Base-by-base conservation (phyloP, 2,797 vertebrate species). In the Myotis vivesi region DNA sequence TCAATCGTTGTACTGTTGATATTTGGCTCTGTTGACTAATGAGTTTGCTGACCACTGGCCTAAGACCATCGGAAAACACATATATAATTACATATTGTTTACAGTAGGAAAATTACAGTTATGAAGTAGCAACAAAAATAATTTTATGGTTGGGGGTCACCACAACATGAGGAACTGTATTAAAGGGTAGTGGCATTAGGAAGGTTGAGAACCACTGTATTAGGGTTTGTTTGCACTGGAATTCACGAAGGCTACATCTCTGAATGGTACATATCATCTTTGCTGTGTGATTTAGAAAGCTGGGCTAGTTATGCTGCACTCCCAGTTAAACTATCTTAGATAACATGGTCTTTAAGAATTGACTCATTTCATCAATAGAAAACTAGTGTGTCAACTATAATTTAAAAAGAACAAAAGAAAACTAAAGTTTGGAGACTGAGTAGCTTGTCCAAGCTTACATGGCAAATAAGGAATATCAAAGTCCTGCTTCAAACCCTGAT, bases 391-490 rank as follows among this genome's bases (percentile, higher is more conserved):
- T 36, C 81, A 25, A 25, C 62, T 83, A 2, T 68, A 25, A 68
- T 83, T 84, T 69, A 30, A 69, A 38, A 79, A 79, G 16, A 80
- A 28, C 5, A 28, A 53, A 89, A 79, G 13, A 57, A 77, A 62
- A 55, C 41, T 36, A 82, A 96, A 94, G 66, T 16, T 89, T 49
- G 87, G 51, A 94, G 53, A 92, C 76, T 73, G 64, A 76, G 51
- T 76, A 87, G 33, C 66, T 87, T 95, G 68, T 46, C 57, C 49
- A 84, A n/a, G 30, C 84, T 77, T 64, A 73, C 30, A 66, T 81
- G 53, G 41, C 10, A 72, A 95, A 36, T 73, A 81, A 64, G 13
- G 79, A 94, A 86, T 57, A 77, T 33, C n/a, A 80, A 36, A 81
- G 73, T 89, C 36, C 75, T 75, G 19, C 20, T 68, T 81, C 57